Evolutionary conservation across 2,888 invertebrate genomes (phyloP), one percentile per base, ranked within the genome.

Genomic region (Pomacea canaliculata): DNA sequence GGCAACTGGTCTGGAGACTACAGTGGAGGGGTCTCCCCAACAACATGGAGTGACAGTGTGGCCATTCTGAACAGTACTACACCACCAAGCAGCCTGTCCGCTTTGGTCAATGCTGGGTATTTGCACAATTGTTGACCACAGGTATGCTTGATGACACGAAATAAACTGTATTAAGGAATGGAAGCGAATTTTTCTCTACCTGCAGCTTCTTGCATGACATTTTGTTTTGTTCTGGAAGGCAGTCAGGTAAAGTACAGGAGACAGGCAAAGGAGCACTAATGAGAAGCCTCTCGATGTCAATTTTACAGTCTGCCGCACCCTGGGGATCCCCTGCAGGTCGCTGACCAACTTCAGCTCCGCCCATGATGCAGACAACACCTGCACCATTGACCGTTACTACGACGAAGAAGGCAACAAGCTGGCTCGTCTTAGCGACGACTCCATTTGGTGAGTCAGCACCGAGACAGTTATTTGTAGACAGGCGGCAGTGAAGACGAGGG

Each of bases 281-380:
- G 37, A 37, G 37, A 5, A 37, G 37, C n/a, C n/a, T 37, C 37
- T 37, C 5, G 37, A 5, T 37, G 37, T 37, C 37, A 56, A 56
- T 16, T 56, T 56, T 56, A 8, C 51, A 94, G 96, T 97, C 86
- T 96, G 96, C 86, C 93, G 98, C 86, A 94, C 96, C 0, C 91
- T 98, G 56, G 98, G 98, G 16, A 95, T 98, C 73, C 97, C 98
- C 0, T 94, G 94, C 73, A 93, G 98, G 68, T 94, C 96, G 0
- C 94, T 98, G 5, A 96, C 97, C 0, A 97, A 96, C 85, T 97
- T 95, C 87, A 93, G 95, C 27, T 96, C 97, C n/a, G 98, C 97
- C 0, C 98, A 98, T 89, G 98, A 98, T 91, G 97, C 97, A 0
- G 96, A 98, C 89, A 94, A 94, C 80, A 96, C 96, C 76, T 92